Conservation (phyloP, 2,113 vertebrate genomes). For the Hemiscyllium ocellatum region DNA sequence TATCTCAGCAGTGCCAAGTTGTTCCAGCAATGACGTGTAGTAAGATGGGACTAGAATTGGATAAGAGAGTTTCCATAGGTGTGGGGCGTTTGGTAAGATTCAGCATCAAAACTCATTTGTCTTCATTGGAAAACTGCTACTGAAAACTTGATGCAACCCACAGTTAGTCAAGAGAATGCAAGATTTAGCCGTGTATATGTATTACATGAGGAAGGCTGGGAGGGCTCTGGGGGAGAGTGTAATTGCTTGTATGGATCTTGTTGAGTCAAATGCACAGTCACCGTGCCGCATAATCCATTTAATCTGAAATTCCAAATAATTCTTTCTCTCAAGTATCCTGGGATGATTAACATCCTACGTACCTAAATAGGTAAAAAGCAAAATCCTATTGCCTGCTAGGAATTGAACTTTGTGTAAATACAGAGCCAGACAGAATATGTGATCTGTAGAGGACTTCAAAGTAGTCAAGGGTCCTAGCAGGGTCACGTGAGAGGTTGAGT, state of each 20-base stretch:
- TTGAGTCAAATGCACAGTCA: background rate
- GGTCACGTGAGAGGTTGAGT: background rate
- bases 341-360: background rate
- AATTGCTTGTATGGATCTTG: background rate
- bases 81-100: no score
- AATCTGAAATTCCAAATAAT: background rate
- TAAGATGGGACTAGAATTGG: no score
- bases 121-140: no score
- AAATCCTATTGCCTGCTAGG: background rate
- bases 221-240: no score
- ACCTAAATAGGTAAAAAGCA: background rate
- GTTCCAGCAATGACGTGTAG: no score
- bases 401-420: background rate
- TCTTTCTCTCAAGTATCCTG: background rate
- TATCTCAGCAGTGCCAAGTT: no score
- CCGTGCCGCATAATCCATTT: background rate
- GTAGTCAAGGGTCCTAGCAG: background rate
- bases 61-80: no score
- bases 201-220: no score
- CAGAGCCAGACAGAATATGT: background rate
- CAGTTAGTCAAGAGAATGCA: no score
- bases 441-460: background rate
- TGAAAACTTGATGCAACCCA: no score
- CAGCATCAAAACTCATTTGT: no score
- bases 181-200: no score